Conservation (phyloP, 2,113 vertebrate genomes). For the Siphamia tubifer region DNA sequence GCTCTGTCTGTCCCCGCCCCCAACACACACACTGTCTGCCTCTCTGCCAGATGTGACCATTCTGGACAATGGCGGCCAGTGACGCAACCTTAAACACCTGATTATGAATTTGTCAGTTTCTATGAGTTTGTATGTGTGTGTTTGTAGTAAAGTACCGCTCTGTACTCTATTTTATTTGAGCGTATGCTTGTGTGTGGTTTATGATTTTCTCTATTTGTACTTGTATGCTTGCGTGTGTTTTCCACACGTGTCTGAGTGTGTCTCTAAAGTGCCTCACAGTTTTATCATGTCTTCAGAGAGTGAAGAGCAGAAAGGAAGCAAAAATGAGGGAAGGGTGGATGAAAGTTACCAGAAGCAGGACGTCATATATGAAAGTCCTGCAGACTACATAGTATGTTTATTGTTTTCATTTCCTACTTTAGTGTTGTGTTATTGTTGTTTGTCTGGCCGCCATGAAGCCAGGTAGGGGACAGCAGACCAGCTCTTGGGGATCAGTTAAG, state of each 20-base stretch:
- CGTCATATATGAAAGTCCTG: slow-evolving; percentile 30
- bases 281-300: slow-evolving; percentile 93
- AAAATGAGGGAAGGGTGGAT: slow-evolving; percentile 17
- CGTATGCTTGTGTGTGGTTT: slow-evolving; percentile 53
- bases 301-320: slow-evolving; percentile 78
- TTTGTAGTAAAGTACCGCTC: slow-evolving; percentile 66
- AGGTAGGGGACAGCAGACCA: slow-evolving; percentile 60
- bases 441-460: slow-evolving; percentile 68
- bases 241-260: slow-evolving; percentile 82
- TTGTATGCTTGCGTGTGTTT: slow-evolving; percentile 51
- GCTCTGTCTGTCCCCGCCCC: slow-evolving; percentile 62
- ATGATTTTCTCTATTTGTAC: slow-evolving; percentile 57
- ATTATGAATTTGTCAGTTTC: slow-evolving; percentile 60
- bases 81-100: slow-evolving; percentile 70
- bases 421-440: slow-evolving; percentile 62
- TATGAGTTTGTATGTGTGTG: slow-evolving; percentile 78
- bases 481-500: slow-evolving; percentile 46
- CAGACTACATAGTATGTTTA: slow-evolving; percentile 31
- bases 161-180: slow-evolving; percentile 65
- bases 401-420: slow-evolving; percentile 66
- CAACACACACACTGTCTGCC: slow-evolving; percentile 58
- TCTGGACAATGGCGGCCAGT: slow-evolving; percentile 73
- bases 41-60: slow-evolving; percentile 74
- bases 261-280: slow-evolving; percentile 99
- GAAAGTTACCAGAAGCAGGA: slow-evolving; percentile 36